Percentiles rank a stretch among this genome's conserved stretches.
These are phyloP conservation scores for Sphaerodactylus townsendi DNA, from an alignment of 2,113 vertebrate species.

Conservation along the genomic window DNA sequence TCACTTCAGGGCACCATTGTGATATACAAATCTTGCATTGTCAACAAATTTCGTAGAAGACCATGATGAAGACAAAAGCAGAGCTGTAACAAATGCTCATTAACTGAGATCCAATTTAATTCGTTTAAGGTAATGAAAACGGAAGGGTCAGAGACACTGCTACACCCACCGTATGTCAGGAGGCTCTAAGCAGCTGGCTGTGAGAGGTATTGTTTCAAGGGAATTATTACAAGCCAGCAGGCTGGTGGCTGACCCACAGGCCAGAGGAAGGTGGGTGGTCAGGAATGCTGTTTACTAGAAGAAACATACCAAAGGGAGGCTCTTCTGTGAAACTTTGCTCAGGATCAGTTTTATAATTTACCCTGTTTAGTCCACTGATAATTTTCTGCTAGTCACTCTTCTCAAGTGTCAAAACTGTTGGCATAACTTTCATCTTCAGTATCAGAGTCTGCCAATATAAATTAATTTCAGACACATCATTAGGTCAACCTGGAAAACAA, in stretches of 20 bases:
- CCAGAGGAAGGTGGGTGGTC: background rate
- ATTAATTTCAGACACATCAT: background rate
- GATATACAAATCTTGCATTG: too few species aligned
- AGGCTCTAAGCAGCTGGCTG: slow-evolving; percentile 37
- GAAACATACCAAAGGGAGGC: too few species aligned
- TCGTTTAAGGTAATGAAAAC: background rate
- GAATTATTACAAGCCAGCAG: slow-evolving; percentile 6
- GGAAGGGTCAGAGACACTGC: background rate
- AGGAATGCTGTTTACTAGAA: background rate
- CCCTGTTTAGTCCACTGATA: background rate
- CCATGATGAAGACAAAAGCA: background rate
- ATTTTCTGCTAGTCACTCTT: background rate
- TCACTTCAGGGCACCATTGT: too few species aligned
- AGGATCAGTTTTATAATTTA: background rate
- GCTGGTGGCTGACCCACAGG: background rate
- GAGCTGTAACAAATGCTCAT: rapidly evolving
- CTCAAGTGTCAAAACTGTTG: background rate
- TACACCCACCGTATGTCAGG: slow-evolving; percentile 11
- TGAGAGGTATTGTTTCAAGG: background rate
- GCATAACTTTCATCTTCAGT: background rate
- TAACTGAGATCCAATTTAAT: background rate
- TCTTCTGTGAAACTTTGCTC: too few species aligned
- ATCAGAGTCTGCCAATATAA: background rate
- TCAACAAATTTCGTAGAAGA: too few species aligned
- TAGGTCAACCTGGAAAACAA: too few species aligned